These are phyloP conservation scores for Arvicanthis niloticus DNA, from an alignment of 2,113 vertebrate genomes.

Conservation along the genomic window DNA sequence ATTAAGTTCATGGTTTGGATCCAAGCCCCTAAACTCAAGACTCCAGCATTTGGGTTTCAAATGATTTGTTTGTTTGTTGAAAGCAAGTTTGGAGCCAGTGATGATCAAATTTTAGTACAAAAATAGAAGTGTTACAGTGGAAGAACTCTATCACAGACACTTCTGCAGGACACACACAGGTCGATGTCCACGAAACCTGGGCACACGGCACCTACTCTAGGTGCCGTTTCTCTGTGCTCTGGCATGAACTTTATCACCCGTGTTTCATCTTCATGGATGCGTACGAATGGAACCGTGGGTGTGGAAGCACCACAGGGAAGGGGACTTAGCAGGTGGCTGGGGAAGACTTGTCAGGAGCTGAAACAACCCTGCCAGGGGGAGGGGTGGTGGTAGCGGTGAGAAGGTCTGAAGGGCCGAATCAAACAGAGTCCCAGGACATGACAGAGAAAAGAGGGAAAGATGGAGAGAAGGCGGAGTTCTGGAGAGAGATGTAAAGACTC, in stretches of 20 bases:
- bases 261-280: background rate
- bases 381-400: background rate
- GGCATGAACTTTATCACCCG: background rate
- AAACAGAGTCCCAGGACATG: background rate
- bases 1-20: slow-evolving; percentile 14
- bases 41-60: background rate
- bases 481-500: background rate
- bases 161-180: background rate
- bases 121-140: background rate
- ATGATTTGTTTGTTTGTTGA: background rate
- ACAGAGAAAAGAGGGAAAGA: slow-evolving; percentile 21
- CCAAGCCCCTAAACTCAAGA: background rate
- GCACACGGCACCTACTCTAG: background rate
- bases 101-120: background rate
- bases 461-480: background rate
- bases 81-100: background rate
- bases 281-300: background rate
- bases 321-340: background rate
- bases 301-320: background rate
- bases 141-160: background rate
- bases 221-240: background rate
- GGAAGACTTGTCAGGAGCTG: background rate
- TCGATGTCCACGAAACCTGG: background rate
- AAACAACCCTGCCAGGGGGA: background rate
- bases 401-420: background rate